Evolutionary conservation across 2,797 vertebrate genomes (phyloP), one percentile per base, ranked within the genome.

Genomic region (Lepus townsendii): DNA sequence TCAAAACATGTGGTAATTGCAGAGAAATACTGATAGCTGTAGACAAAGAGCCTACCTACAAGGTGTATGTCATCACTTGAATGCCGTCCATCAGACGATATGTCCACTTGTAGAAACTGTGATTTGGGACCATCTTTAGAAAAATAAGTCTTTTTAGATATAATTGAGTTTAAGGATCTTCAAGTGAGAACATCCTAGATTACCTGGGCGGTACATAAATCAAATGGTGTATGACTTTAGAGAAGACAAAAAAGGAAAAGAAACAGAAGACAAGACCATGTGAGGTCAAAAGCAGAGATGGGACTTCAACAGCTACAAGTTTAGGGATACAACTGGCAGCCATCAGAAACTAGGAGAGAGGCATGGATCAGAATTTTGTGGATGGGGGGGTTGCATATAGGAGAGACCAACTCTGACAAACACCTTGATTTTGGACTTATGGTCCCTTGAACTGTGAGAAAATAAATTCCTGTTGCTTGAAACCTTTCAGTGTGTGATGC

Each of bases 101-200:
- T 27, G 5, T 13, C 20, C 52, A 83, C 16, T 13, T 63, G 16
- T 19, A 57, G 62, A 95, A 75, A 1, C 6, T 52, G 17, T 35
- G 27, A 17, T 13, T 14, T 32, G n/a, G 27, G 30, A 75, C 35
- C 27, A 22, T 30, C 57, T 82, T 73, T 54, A 14, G 12, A 38
- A 47, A 69, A 62, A 75, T 52, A 5, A 11, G 42, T 50, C 11
- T 79, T 82, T 80, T 60, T 3, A 54, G 32, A 42, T 38, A 9
- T 68, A 14, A 66, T 79, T 90, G 88, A 83, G 22, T 82, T 47
- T 78, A 75, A 92, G 10, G 2, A 76, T 94, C 13, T 91, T 5
- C 20, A 82, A 27, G 69, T 54, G 47, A 50, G 4, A 50, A 32
- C 26, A 83, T 62, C 30, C 12, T 94, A 14, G 57, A 62, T 62